Evolutionary conservation across 2,888 invertebrate genomes (phyloP).

Genomic region (Liodrosophila aerea): DNA sequence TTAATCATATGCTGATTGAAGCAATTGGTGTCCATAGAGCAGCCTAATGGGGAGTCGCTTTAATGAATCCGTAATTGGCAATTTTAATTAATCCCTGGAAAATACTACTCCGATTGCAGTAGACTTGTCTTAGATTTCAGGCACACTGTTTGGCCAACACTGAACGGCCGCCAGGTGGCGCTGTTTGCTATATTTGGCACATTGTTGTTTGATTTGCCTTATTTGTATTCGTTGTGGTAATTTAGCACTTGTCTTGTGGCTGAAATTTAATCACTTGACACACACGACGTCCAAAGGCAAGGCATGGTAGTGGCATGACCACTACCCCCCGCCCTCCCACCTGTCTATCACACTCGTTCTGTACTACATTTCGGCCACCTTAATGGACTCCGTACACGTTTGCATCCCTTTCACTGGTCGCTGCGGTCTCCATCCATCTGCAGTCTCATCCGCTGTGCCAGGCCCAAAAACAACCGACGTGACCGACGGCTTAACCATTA

Average conservation of each 20-base stretch:
- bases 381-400: slow-evolving; percentile 26
- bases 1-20: slow-evolving; percentile 1
- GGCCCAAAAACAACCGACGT: slow-evolving; percentile 41
- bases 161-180: neutral
- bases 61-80: slow-evolving; percentile 78
- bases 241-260: slow-evolving; percentile 68
- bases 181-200: neutral
- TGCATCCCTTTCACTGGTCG: slow-evolving; percentile 19
- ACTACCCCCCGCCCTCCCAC: too few species aligned
- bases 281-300: slow-evolving; percentile 12
- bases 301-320: too few species aligned
- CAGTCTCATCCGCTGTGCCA: slow-evolving; percentile 19
- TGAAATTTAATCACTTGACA: slow-evolving; percentile 58
- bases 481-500: slow-evolving; percentile 65
- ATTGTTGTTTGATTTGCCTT: neutral
- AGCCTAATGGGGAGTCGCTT: slow-evolving; percentile 43
- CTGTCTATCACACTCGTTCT: neutral
- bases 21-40: neutral
- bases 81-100: slow-evolving; percentile 76
- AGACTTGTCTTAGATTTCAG: slow-evolving; percentile 42
- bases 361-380: neutral
- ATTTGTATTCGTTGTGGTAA: slow-evolving; percentile 45
- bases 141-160: neutral
- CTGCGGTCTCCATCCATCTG: slow-evolving; percentile 36
- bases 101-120: slow-evolving; percentile 61